A percentile compares a stretch with the other conserved stretches of the same genome.
Conservation (phyloP, 2,888 invertebrate genomes). For the Frankliniella intonsa region DNA sequence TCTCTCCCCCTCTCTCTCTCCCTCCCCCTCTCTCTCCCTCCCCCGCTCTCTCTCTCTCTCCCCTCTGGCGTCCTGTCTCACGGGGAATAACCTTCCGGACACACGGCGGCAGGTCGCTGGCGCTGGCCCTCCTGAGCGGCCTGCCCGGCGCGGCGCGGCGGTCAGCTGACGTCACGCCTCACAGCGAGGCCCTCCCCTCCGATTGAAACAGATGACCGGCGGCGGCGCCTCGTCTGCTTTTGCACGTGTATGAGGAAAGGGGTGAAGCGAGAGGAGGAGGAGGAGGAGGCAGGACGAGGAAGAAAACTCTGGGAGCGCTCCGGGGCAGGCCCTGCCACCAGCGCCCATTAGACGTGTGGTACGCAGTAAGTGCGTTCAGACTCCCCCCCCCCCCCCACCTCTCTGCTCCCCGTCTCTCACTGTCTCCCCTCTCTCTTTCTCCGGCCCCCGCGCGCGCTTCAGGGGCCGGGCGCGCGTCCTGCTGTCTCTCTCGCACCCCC, state of each 20-base stretch:
- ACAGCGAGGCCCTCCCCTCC: not conserved
- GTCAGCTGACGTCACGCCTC: not conserved
- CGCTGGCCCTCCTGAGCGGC: not conserved
- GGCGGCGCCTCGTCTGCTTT: not conserved
- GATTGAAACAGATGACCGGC: not conserved
- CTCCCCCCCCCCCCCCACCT: slow-evolving; percentile 27
- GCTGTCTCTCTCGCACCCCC: not conserved
- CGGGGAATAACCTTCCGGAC: too few species aligned
- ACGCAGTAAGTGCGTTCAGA: not conserved
- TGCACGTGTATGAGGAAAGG: slow-evolving; percentile 28
- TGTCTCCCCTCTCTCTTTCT: slow-evolving; percentile 10
- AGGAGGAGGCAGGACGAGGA: not conserved
- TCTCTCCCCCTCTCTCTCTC: too few species aligned
- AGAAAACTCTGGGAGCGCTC: not conserved
- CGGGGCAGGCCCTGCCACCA: not conserved
- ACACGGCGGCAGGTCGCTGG: not conserved
- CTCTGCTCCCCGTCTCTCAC: not conserved
- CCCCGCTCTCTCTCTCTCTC: too few species aligned
- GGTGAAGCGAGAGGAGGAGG: slow-evolving; percentile 33
- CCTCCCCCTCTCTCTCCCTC: too few species aligned
- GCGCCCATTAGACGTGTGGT: not conserved
- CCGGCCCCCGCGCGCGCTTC: not conserved
- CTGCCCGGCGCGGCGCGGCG: not conserved
- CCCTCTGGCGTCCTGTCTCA: too few species aligned
- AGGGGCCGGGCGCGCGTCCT: not conserved